Percentiles rank a stretch among this genome's conserved stretches.
Conservation (phyloP, 1,140 invertebrate genomes). For the Parapsyche elsis region DNA sequence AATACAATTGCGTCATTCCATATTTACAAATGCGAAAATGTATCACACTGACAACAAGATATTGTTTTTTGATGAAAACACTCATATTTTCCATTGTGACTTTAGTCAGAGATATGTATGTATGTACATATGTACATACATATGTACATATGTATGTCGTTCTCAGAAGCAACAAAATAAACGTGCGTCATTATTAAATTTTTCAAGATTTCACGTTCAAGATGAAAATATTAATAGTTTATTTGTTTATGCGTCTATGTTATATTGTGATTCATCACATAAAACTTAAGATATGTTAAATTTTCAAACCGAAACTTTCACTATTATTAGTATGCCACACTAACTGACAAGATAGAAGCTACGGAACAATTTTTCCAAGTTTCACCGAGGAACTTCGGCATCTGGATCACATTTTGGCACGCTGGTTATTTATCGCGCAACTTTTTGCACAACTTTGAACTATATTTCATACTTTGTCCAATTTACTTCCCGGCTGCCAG, state of each 20-base stretch:
- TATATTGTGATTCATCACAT: too few species aligned
- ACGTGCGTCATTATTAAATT: not conserved
- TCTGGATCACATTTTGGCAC: constrained; percentile 52
- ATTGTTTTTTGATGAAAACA: too few species aligned
- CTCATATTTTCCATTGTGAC: too few species aligned
- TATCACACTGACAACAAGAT: too few species aligned
- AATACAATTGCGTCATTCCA: too few species aligned
- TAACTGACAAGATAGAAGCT: not conserved
- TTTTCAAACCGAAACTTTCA: not conserved
- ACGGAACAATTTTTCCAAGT: constrained; percentile 19
- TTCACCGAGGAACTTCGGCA: constrained; percentile 38
- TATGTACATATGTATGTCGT: not conserved
- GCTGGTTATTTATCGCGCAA: constrained; percentile 53
- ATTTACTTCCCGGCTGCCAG: constrained; percentile 29
- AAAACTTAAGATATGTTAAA: too few species aligned
- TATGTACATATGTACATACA: not conserved
- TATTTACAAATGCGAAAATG: too few species aligned
- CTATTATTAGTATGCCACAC: not conserved
- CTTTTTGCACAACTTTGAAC: constrained; percentile 47
- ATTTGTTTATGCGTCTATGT: too few species aligned
- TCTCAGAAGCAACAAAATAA: not conserved
- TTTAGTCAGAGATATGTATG: not conserved
- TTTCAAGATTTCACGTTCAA: not conserved
- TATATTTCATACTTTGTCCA: constrained; percentile 54
- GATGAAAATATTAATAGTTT: not conserved